phyloP scores from a whole-genome alignment of 2,797 vertebrate species.

The Simalia tracyae region DNA sequence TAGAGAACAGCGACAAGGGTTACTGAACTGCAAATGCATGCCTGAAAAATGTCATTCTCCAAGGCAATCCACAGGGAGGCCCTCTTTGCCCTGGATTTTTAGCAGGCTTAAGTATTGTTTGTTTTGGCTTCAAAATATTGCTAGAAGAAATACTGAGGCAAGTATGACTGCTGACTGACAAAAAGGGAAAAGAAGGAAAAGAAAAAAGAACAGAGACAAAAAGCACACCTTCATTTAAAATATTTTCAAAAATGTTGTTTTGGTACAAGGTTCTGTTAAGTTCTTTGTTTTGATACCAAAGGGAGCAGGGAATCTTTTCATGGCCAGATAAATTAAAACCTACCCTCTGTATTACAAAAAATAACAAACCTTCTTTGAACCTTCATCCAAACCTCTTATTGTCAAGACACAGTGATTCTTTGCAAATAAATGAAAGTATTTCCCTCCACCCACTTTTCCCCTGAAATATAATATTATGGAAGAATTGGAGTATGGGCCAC shows the following conservation, averaged over 20 bases:
- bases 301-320: not conserved
- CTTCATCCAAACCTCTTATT: not conserved
- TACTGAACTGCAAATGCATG: not conserved
- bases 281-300: not conserved
- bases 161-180: not conserved
- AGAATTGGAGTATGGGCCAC: not conserved
- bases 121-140: not conserved
- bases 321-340: not conserved
- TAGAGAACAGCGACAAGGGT: not conserved
- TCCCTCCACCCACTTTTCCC: not conserved
- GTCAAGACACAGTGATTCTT: not conserved
- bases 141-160: not conserved
- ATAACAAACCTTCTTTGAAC: not conserved
- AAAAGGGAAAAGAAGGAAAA: not conserved
- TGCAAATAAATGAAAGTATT: not conserved
- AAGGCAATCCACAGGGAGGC: not conserved
- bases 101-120: not conserved
- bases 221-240: not conserved
- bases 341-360: not conserved
- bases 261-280: not conserved
- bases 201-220: no score
- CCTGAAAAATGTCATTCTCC: not conserved
- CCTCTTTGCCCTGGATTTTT: not conserved
- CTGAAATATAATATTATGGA: not conserved
- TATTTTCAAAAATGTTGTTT: not conserved